These are phyloP conservation scores for Acrossocheilus wenchowensis DNA, from an alignment of 2,797 vertebrate species.

Conservation along the genomic window DNA sequence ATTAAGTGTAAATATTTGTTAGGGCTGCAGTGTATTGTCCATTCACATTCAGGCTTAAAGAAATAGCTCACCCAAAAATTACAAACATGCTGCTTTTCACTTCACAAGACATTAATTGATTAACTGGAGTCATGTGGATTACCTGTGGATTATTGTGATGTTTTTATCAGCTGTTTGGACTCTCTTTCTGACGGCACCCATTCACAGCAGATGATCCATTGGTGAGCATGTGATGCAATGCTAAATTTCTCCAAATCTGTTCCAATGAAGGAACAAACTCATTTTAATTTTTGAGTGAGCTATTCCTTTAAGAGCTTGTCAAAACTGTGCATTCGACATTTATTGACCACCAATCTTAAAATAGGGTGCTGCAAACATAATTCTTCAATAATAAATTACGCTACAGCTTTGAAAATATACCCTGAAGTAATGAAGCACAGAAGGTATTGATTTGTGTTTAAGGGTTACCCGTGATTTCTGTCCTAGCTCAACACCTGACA, in stretches of 20 bases:
- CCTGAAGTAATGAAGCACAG: not conserved
- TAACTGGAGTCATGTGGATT: not conserved
- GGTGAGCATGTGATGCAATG: not conserved
- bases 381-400: not conserved
- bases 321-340: not conserved
- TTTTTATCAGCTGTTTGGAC: not conserved
- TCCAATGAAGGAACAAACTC: not conserved
- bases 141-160: not conserved
- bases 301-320: not conserved
- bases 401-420: not conserved
- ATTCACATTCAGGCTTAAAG: not conserved
- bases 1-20: not conserved
- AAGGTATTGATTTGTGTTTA: conserved; percentile 7
- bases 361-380: not conserved
- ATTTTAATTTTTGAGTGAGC: not conserved
- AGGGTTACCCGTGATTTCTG: not conserved
- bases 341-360: not conserved
- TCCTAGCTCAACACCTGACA: conserved; percentile 13
- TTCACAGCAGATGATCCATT: not conserved
- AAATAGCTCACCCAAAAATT: too few species aligned
- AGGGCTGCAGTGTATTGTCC: not conserved
- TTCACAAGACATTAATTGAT: too few species aligned
- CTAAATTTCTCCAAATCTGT: not conserved
- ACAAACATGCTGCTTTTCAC: not conserved
- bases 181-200: not conserved